Conservation (phyloP, 2,113 vertebrate genomes). For the Labeo catla region DNA sequence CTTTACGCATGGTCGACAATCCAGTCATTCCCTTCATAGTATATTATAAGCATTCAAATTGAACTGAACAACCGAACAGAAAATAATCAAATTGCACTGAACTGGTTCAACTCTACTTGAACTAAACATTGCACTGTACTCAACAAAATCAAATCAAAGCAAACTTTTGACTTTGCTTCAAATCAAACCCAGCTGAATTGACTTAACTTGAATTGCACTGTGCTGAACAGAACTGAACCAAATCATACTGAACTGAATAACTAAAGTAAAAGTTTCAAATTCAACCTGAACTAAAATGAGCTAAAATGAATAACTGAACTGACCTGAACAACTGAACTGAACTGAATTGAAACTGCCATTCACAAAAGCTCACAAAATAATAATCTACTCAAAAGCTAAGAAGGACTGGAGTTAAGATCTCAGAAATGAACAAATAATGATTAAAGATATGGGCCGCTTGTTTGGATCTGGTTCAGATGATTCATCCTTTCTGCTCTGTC, state of each 20-base stretch:
- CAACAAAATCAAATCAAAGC: no score
- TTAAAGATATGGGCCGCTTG: not conserved
- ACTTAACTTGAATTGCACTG: not conserved
- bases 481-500: not conserved
- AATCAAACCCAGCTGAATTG: not conserved
- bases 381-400: constrained; percentile 1
- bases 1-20: no score
- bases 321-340: not conserved
- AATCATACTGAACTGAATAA: not conserved
- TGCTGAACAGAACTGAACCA: not conserved
- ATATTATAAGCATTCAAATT: no score
- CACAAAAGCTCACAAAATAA: not conserved
- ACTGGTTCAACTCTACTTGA: no score
- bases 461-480: not conserved
- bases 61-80: no score
- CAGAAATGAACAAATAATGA: not conserved
- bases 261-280: not conserved
- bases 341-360: not conserved
- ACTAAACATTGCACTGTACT: no score
- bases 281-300: not conserved
- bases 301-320: not conserved
- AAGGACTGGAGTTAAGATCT: not conserved
- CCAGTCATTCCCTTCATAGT: no score
- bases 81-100: no score
- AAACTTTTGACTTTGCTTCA: no score